Base-by-base conservation (phyloP, 2,888 invertebrate species). In the Drosophila yooni region DNA sequence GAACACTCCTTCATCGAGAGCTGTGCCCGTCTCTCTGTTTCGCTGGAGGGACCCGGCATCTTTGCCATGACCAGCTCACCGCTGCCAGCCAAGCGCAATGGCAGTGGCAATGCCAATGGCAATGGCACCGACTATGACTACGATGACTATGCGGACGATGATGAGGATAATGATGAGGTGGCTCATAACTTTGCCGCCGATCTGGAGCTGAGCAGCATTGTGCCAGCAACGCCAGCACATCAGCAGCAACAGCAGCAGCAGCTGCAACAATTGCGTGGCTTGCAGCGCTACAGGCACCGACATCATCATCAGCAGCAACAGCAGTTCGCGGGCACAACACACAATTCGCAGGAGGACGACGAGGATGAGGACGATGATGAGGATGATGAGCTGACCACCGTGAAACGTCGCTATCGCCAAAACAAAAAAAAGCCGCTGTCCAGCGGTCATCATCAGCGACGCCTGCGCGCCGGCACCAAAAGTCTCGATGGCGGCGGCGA, bases 1-100 rank as follows among this genome's bases (percentile, higher is more conserved):
- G 97, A 97, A 93, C 97, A 97, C 92, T 96, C 96, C 73, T 94
- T 97, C 79, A 94, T 97, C 43, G 97, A 97, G 94, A 97, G 97
- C 77, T 97, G 97, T 93, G 97, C 97, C 8, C 94, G 98, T 40
- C 95, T 98, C 70, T 97, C 97, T 51, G 97, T 98, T 83, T 98
- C 97, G 74, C 94, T 98, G 67, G 98, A 98, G 93, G 98, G 96
- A 91, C 96, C 96, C 85, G 96, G 96, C 71, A 94, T 96, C 70
- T 96, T 96, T 93, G 95, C 96, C 92, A 79, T 93, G 89, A 92
- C 92, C 63, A 96, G 96, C 6, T 95, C 95, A n/a, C 92, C 93
- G 89, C 94, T 95, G 88, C 95, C 95, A 21, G 70, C 84, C 48
- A 89, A 90, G 61, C 86, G 85, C 50, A 90, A 88, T 60, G 90